Base-by-base conservation (phyloP, 2,888 invertebrate genomes). In the Calliopum simillimum region DNA sequence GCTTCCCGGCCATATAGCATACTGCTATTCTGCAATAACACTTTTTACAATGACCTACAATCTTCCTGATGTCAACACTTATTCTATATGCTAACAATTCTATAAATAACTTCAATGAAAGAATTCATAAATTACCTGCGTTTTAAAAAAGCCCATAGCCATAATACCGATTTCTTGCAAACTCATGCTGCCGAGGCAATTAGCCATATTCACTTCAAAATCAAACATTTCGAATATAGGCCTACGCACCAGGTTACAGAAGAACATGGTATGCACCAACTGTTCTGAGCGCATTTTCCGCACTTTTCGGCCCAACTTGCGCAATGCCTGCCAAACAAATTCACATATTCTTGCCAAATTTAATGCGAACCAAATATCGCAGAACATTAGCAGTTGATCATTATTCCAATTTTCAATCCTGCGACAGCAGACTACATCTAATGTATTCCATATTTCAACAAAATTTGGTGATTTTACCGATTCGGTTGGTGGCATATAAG, bases 141-240 rank as follows among this genome's bases (percentile, higher is more conserved):
- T 91, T 86, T 94, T 94, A 78, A 95, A 95, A 82, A 92, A 94
- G 0, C 92, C 93, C 89, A 93, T 90, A 4, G 91, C 88, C 76
- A 92, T 88, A 14, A 94, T 88, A 13, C 91, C 92, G 70, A 94
- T 82, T 80, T 95, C 94, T 75, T 91, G 89, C 6, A 91, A 76
- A 23, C 86, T 88, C 80, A 93, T 88, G 25, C 88, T 80, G 8
- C 89, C 78, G n/a, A 92, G 86, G 68, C 85, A 84, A 4, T 87
- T 80, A 43, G 87, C 83, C 68, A 92, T 78, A 53, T 87, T 87
- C 61, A 88, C 81, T 85, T 94, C 93, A 66, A 92, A 87, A 76
- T 92, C 91, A 76, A 91, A 91, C 86, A 91, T 89, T 62, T 89
- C 88, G 71, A 89, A 84, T 11, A 89, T 83, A 5, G 89, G 82